Base-by-base conservation (phyloP, 2,113 vertebrate species). In the Paramormyrops kingsleyae region DNA sequence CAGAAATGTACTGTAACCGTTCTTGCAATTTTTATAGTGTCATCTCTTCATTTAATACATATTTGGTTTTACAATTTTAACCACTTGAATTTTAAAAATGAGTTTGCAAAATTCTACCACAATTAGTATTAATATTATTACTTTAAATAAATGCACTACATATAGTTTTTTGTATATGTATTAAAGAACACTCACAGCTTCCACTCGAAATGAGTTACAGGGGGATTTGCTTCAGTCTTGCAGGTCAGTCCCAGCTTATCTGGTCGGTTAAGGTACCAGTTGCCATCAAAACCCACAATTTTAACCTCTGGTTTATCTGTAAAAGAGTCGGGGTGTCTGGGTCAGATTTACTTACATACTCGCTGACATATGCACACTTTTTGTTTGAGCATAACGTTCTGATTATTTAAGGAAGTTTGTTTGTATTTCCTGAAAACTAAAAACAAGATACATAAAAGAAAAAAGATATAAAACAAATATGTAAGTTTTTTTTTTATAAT, bases 211-310 rank as follows among this genome's bases (percentile, higher is more conserved):
- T 97, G 96, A 1, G 97, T 98, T 92, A 98, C 97, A 0, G 98
- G 97, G 24, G 99, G 99, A 92, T 99, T 99, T 39, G 98, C 98
- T 15, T 99, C 98, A 0, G 97, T 96, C 77, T 95, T 95, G 95
- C 99, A 99, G 0, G 96, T 98, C 92, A 99, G 97, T 92, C 97
- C 96, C 49, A 99, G n/a, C 62, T 70, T 98, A 0, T 98, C 96
- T 92, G 92, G 96, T 13, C 99, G 96, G 93, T 98, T 99, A 92
- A 99, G 95, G 93, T 96, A 99, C 99, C 99, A 99, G 95, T 99
- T 99, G 12, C 97, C 97, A 91, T 99, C 99, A 42, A 99, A 99
- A 2, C 98, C 99, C 87, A 98, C 96, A 0, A 99, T 97, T 93
- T 96, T 97, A 92, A 99, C 98, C 90, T 98, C 97, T 0, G 99